Conservation (phyloP, 2,888 invertebrate genomes). For the Carabus problematicus region DNA sequence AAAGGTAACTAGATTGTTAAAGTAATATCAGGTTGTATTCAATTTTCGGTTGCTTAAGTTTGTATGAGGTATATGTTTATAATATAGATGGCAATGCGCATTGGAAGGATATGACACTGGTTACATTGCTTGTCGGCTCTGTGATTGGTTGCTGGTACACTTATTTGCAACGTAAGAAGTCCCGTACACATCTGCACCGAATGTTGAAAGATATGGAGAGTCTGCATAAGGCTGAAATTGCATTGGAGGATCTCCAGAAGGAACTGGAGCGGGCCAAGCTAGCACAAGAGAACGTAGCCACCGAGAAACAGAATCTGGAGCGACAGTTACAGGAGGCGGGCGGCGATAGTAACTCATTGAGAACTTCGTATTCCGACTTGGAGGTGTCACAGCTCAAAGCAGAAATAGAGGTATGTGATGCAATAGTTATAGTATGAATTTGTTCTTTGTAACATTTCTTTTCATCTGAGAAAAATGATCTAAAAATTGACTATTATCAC, state of each 20-base stretch:
- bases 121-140: constrained; percentile 82
- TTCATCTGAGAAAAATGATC: no score
- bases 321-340: constrained; percentile 80
- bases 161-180: constrained; percentile 87
- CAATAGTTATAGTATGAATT: neutral
- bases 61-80: neutral
- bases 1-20: constrained; percentile 72
- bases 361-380: constrained; percentile 80
- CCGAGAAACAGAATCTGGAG: constrained; percentile 83
- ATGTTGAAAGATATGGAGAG: constrained; percentile 96
- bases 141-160: constrained; percentile 92
- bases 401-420: constrained; percentile 74
- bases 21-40: constrained; percentile 35
- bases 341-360: constrained; percentile 65
- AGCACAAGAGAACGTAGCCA: constrained; percentile 82
- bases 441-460: neutral
- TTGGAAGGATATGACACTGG: constrained; percentile 90
- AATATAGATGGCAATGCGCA: constrained; percentile 54
- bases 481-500: neutral
- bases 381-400: constrained; percentile 82
- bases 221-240: constrained; percentile 86
- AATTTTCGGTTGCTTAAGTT: neutral
- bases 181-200: constrained; percentile 82
- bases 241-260: constrained; percentile 83
- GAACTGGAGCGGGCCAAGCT: constrained; percentile 83